These are phyloP conservation scores for Ctenicera cuprea DNA, from an alignment of 2,888 invertebrate species.

Conservation along the genomic window DNA sequence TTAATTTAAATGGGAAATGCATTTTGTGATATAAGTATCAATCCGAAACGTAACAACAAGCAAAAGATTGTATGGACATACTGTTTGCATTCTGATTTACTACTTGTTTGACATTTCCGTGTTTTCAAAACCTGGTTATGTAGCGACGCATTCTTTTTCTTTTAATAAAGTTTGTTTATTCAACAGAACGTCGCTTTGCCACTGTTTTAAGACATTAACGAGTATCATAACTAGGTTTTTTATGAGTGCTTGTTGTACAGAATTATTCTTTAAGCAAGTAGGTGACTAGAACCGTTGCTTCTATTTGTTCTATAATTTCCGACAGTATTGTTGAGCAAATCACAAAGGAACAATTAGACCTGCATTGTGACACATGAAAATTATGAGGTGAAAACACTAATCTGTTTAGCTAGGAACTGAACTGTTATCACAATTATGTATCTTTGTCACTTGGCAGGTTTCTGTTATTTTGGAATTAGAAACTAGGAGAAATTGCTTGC, in stretches of 20 bases:
- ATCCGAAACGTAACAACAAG: too few species aligned
- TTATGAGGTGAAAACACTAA: not conserved
- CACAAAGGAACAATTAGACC: slow-evolving; percentile 11
- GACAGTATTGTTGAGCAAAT: slow-evolving; percentile 13
- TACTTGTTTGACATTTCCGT: not conserved
- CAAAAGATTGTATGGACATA: not conserved
- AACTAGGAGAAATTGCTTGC: too few species aligned
- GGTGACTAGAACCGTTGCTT: slow-evolving; percentile 2
- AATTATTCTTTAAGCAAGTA: slow-evolving; percentile 11
- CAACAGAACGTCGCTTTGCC: too few species aligned
- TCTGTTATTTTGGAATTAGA: too few species aligned
- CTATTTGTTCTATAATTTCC: slow-evolving; percentile 8
- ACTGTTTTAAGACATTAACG: not conserved
- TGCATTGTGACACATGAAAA: slow-evolving; percentile 5
- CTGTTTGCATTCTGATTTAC: not conserved
- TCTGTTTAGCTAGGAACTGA: not conserved
- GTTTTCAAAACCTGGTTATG: not conserved
- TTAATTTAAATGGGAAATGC: too few species aligned
- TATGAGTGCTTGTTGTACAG: not conserved
- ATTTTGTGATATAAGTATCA: too few species aligned
- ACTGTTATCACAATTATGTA: not conserved
- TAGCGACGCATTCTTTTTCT: not conserved
- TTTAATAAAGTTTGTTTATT: too few species aligned
- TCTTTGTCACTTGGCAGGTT: too few species aligned
- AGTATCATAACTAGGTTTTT: not conserved